Evolutionary conservation across 2,888 invertebrate genomes (phyloP).

Genomic region (Phragmatobia fuliginosa): DNA sequence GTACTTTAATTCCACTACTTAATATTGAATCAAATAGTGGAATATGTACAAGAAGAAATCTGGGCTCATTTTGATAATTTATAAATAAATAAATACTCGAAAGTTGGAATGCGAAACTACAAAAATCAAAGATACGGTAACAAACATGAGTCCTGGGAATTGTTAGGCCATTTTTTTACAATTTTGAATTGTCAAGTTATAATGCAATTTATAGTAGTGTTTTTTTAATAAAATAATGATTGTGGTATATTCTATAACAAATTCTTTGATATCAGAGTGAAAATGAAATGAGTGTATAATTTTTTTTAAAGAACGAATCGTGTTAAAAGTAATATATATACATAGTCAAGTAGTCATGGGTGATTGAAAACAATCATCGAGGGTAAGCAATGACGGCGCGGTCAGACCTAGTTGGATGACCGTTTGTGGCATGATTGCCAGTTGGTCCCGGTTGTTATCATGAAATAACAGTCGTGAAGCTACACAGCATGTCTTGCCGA

Average conservation of each 20-base stretch:
- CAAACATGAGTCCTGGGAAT: neutral
- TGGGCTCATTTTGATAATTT: neutral
- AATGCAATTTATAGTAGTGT: neutral
- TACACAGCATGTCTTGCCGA: too few species aligned
- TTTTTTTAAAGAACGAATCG: neutral
- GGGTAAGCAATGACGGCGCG: too few species aligned
- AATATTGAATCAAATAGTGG: too few species aligned
- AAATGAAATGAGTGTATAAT: neutral
- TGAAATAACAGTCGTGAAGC: too few species aligned
- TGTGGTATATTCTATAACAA: neutral
- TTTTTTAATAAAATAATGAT: neutral
- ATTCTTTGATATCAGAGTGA: neutral
- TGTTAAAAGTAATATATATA: too few species aligned
- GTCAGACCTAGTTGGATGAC: too few species aligned
- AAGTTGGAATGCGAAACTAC: neutral
- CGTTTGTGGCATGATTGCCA: too few species aligned
- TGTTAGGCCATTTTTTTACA: neutral
- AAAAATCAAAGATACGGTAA: neutral
- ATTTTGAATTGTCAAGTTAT: neutral
- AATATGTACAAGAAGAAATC: too few species aligned
- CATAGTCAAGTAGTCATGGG: too few species aligned
- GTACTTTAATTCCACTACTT: too few species aligned
- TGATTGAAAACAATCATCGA: too few species aligned
- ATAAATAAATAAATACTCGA: neutral
- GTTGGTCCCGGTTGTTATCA: too few species aligned